phyloP scores from a whole-genome alignment of 2,797 vertebrate genomes.

The Chloroceryle amazona region DNA sequence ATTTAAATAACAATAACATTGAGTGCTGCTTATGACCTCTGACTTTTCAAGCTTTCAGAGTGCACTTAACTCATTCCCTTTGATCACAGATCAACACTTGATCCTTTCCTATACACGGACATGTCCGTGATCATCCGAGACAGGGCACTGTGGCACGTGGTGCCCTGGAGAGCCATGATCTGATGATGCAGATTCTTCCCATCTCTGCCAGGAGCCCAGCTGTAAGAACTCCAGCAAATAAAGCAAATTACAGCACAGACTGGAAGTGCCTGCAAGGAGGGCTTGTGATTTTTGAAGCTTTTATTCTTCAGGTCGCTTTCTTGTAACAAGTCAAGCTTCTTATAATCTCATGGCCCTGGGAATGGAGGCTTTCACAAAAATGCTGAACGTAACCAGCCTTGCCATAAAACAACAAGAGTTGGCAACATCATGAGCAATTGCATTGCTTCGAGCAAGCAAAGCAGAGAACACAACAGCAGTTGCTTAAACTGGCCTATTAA shows the following conservation, averaged over 20 bases:
- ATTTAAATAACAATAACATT: not conserved
- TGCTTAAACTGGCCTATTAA: conserved; percentile 39
- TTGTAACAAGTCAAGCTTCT: not conserved
- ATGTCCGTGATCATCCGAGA: not conserved
- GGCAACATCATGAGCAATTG: not conserved
- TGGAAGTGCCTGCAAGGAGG: not conserved
- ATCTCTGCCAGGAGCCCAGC: not conserved
- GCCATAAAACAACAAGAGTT: not conserved
- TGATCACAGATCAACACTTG: not conserved
- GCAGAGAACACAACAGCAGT: conserved; percentile 8
- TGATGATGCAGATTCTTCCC: not conserved
- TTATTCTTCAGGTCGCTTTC: not conserved
- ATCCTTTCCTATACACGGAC: not conserved
- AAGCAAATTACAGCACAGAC: not conserved
- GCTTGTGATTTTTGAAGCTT: not conserved
- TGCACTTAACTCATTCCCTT: not conserved
- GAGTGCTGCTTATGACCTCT: not conserved
- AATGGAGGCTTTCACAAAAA: not conserved
- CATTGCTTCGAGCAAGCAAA: conserved; percentile 10
- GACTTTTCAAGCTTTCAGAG: not conserved
- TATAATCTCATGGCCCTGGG: not conserved
- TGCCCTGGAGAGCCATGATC: not conserved
- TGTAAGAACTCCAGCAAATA: not conserved
- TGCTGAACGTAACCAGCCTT: conserved; percentile 4
- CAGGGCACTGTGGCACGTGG: no score